Evolutionary conservation across 2,113 vertebrate genomes (phyloP).

Genomic region (Mellivora capensis): DNA sequence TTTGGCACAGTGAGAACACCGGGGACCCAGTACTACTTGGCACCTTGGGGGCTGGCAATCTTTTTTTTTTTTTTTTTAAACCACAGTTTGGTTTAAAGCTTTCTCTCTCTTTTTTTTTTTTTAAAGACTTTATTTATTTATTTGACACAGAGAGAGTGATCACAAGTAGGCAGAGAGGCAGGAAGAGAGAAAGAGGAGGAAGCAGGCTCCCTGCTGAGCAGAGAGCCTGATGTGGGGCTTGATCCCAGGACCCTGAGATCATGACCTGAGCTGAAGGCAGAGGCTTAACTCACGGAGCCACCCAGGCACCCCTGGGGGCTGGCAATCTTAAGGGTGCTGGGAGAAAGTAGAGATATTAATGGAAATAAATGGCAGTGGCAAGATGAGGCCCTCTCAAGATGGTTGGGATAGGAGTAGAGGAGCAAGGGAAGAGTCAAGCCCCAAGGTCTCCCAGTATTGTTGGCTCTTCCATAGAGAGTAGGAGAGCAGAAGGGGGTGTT

Average conservation of each 20-base stretch:
- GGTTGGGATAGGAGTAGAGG: background rate
- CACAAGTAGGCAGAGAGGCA: no score
- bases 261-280: no score
- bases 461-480: background rate
- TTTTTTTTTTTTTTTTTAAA: no score
- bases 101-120: no score
- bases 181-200: no score
- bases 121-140: no score
- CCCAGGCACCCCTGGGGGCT: background rate
- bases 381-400: background rate
- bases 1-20: background rate
- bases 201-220: no score
- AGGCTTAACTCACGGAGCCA: no score
- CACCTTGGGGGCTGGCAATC: background rate
- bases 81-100: no score
- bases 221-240: no score
- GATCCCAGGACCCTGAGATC: no score
- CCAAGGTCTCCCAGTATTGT: background rate
- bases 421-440: background rate
- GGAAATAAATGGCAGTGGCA: background rate
- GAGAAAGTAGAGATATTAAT: background rate
- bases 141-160: no score
- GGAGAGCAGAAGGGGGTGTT: rapidly evolving
- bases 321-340: background rate
- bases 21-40: background rate